Evolutionary conservation across 2,113 vertebrate species (phyloP).

Genomic region (Tupaia tana): DNA sequence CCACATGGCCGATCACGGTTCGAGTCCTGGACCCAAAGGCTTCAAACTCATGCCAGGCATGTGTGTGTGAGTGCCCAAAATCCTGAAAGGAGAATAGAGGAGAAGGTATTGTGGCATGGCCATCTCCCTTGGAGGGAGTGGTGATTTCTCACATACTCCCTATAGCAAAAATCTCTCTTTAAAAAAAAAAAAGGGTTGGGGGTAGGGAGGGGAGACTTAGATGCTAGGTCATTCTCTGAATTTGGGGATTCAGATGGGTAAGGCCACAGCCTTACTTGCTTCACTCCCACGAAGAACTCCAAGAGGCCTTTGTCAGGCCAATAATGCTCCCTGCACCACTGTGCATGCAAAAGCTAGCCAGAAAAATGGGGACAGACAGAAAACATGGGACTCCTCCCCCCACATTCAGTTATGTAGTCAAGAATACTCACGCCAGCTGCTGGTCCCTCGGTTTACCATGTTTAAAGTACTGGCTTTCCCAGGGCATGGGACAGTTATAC

Average conservation of each 20-base stretch:
- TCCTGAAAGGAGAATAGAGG: too few relatives aligned
- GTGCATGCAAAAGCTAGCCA: not conserved
- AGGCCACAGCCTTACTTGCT: too few relatives aligned
- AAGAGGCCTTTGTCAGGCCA: not conserved
- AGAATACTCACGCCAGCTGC: not conserved
- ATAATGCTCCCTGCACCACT: too few relatives aligned
- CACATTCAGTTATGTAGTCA: not conserved
- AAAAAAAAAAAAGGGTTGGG: too few relatives aligned
- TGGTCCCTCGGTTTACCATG: not conserved
- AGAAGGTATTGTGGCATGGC: too few relatives aligned
- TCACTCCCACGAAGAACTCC: not conserved
- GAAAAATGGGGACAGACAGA: not conserved
- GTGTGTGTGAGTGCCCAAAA: too few relatives aligned
- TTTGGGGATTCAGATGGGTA: not conserved
- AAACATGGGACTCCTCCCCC: not conserved
- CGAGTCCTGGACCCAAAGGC: too few relatives aligned
- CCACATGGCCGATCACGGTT: too few relatives aligned
- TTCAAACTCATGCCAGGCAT: too few relatives aligned
- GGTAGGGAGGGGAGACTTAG: not conserved
- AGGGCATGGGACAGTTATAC: not conserved
- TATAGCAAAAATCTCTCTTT: too few relatives aligned
- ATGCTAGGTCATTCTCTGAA: not conserved
- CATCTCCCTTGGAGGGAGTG: too few relatives aligned
- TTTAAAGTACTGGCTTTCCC: not conserved
- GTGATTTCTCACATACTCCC: too few relatives aligned